Base-by-base conservation (phyloP, 2,888 invertebrate species). In the Aelia acuminata region DNA sequence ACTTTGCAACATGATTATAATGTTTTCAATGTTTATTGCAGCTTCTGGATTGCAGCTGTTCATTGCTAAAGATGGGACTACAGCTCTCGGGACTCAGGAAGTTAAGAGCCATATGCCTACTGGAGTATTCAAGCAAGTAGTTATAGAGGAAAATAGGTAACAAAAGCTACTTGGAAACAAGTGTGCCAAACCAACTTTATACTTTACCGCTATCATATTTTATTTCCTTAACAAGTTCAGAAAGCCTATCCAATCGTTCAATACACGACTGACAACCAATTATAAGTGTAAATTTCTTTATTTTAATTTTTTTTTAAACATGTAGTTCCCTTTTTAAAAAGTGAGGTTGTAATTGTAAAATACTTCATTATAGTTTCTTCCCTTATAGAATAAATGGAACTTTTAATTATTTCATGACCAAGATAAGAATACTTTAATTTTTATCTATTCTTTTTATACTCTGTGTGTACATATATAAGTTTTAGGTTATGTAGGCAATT, bases 1-100 rank as follows among this genome's bases (percentile, higher is more conserved):
- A n/a, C n/a, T n/a, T n/a, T n/a, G n/a, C n/a, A 13, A 26, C n/a
- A 31, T 26, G 47, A 18, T 84, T 26, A n/a, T 39, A 31, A 49
- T 26, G 3, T 31, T 84, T n/a, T 43, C 80, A 75, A 13, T 88
- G 31, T 70, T n/a, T 89, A 89, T 87, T 93, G 43, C 92, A 97
- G 97, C 96, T 91, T 96, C 97, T 85, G 98, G 98, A 7, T 94
- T 98, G 91, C 97, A 98, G 93, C 93, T 98, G 92, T 97, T 96
- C 93, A 97, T 98, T 91, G 95, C 96, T 89, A 96, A 97, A 92
- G 97, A 98, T 93, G 97, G 97, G 89, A 97, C 97, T 88, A 96
- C 97, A 53, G 96, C 97, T 87, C 94, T 98, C 91, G 97, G 97
- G 90, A 95, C 95, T 91, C 96, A 97, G 91, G 97, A 96, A 92